Conservation (phyloP, 2,888 invertebrate species). For the Metellina segmentata region DNA sequence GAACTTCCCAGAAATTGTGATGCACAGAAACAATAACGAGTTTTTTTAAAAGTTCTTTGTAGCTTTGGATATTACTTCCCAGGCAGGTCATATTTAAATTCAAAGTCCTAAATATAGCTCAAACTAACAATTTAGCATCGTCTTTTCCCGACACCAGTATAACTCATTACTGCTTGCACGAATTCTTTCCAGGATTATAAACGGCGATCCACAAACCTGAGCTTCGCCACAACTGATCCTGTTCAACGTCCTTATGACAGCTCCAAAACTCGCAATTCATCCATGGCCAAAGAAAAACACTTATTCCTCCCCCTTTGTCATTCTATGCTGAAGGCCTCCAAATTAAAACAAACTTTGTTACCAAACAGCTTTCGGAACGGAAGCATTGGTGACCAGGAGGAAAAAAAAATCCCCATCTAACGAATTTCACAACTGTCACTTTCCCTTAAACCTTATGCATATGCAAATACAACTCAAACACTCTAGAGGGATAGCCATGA, state of each 20-base stretch:
- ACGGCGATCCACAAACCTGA: too few species aligned
- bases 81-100: too few species aligned
- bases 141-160: too few species aligned
- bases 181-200: too few species aligned
- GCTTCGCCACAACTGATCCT: too few species aligned
- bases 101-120: too few species aligned
- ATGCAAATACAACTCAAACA: constrained; percentile 42
- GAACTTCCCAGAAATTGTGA: too few species aligned
- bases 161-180: too few species aligned
- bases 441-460: constrained; percentile 32
- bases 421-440: constrained; percentile 40
- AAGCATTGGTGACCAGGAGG: neutral
- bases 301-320: neutral
- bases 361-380: constrained; percentile 8
- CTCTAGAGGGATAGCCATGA: neutral
- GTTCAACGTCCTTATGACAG: neutral
- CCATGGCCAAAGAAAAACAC: neutral
- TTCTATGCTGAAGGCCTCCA: neutral
- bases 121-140: too few species aligned
- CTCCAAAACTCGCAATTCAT: neutral
- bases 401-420: constrained; percentile 8
- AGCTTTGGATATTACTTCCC: too few species aligned
- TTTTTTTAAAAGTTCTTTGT: too few species aligned
- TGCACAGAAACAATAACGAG: too few species aligned
- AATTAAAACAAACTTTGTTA: constrained; percentile 50